Evolutionary conservation across 1,140 invertebrate species (phyloP).

Genomic region (Sminthurinus signatus): DNA sequence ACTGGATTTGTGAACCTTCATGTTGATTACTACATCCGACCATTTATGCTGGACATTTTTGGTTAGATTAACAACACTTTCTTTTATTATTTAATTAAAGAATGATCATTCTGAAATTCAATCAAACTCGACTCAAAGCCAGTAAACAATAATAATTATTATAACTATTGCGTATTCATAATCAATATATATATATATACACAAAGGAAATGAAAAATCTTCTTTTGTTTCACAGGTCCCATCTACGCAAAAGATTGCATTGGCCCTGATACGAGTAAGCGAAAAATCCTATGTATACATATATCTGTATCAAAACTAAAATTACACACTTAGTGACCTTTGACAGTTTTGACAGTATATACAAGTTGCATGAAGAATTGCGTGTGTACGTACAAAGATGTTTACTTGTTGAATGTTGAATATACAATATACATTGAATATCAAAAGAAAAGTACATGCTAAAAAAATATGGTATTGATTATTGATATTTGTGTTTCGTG

Average conservation of each 20-base stretch:
- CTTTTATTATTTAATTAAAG: background rate
- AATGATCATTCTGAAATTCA: background rate
- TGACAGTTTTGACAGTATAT: too few relatives aligned
- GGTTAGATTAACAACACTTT: background rate
- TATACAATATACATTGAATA: too few relatives aligned
- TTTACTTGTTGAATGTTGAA: too few relatives aligned
- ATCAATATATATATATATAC: too few relatives aligned
- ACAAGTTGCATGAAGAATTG: too few relatives aligned
- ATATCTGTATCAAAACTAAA: too few relatives aligned
- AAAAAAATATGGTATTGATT: too few relatives aligned
- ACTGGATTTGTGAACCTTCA: constrained; percentile 69
- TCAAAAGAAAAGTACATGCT: too few relatives aligned
- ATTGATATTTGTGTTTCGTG: too few relatives aligned
- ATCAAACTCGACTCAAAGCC: background rate
- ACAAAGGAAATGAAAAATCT: background rate
- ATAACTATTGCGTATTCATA: background rate
- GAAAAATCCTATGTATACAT: too few relatives aligned
- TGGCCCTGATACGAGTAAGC: constrained; percentile 20
- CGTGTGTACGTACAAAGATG: too few relatives aligned
- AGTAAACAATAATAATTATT: background rate
- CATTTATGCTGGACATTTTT: constrained; percentile 54
- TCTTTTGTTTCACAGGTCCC: background rate
- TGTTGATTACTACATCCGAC: constrained; percentile 73
- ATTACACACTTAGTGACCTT: too few relatives aligned
- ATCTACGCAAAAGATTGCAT: constrained; percentile 19